Evolutionary conservation across 2,888 invertebrate genomes (phyloP), one percentile per base, ranked within the genome.

Genomic region (Coleophora flavipennella): DNA sequence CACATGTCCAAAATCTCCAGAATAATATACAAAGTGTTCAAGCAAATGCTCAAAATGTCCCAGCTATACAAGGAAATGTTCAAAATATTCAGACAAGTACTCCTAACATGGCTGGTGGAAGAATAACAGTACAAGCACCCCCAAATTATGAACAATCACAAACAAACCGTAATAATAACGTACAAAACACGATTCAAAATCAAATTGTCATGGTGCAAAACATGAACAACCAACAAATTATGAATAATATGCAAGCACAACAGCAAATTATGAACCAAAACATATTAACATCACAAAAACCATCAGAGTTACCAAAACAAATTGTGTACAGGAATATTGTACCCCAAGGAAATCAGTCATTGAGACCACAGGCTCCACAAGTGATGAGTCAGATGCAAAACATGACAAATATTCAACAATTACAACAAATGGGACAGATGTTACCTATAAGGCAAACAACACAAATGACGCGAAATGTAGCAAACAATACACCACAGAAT

Each of bases 231-330:
- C 13, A 11, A 3, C 36, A 36, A 36, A 36, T 28, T 11, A 20
- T 20, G 20, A 14, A 6, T n/a, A 32, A 11, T 33, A 14, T 14
- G 10, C 33, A 31, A 3, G 11, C 10, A 13, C 33, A 38, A 36
- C 35, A 34, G 36, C 44, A 40, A 39, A 33, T 39, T 28, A 1
- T 26, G 1, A 25, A 37, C 8, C 37, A 37, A 37, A 31, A 29
- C 31, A 20, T 29, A 2, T 31, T 13, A 13, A 8, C 27, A 27
- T 8, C n/a, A 25, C 39, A 34, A 13, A 39, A 26, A 31, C 40
- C 48, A 2, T 4, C 29, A 4, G 58, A 59, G 12, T 36, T 44
- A 0, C 55, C 53, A 43, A 50, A 51, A 35, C 58, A 53, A 37
- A 44, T 46, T 0, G 47, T 46, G 1, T 38, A 33, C n/a, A 35